A percentile compares a stretch with the other conserved stretches of the same genome.
These are phyloP conservation scores for Archaeoteleia sp. DNA, from an alignment of 2,888 invertebrate species.

Conservation along the genomic window DNA sequence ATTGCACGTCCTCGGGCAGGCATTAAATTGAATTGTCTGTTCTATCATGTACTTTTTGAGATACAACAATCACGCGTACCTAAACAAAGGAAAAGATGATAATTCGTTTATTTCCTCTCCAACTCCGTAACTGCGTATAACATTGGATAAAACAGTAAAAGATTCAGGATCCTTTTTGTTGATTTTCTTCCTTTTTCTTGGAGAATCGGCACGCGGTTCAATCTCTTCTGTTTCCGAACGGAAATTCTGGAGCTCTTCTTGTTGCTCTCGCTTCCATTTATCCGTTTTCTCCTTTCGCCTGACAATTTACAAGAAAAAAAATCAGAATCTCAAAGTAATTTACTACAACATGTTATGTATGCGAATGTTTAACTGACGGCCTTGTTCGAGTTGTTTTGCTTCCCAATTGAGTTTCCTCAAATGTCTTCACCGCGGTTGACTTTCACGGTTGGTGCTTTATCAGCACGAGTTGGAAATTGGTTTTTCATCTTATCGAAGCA, in stretches of 20 bases:
- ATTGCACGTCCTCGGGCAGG: no score
- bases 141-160: slow-evolving; percentile 19
- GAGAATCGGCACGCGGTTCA: slow-evolving; percentile 40
- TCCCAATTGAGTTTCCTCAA: slow-evolving; percentile 42
- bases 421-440: slow-evolving; percentile 33
- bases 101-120: background rate
- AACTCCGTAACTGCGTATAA: slow-evolving; percentile 6
- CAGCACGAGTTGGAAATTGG: slow-evolving; percentile 28
- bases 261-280: slow-evolving; percentile 23
- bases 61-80: background rate
- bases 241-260: slow-evolving; percentile 38
- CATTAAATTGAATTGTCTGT: background rate
- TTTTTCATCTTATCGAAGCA: slow-evolving; percentile 27
- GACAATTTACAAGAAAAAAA: slow-evolving; percentile 14
- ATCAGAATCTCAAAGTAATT: slow-evolving; percentile 32
- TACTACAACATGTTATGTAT: slow-evolving; percentile 29
- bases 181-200: slow-evolving; percentile 26
- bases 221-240: slow-evolving; percentile 43
- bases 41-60: background rate
- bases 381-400: slow-evolving; percentile 26
- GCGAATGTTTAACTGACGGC: slow-evolving; percentile 34
- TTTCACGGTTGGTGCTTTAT: slow-evolving; percentile 23
- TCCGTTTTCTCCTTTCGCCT: slow-evolving; percentile 19
- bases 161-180: slow-evolving; percentile 25
- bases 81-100: background rate